phyloP scores from a whole-genome alignment of 2,113 vertebrate genomes.

The Nesoenas mayeri region DNA sequence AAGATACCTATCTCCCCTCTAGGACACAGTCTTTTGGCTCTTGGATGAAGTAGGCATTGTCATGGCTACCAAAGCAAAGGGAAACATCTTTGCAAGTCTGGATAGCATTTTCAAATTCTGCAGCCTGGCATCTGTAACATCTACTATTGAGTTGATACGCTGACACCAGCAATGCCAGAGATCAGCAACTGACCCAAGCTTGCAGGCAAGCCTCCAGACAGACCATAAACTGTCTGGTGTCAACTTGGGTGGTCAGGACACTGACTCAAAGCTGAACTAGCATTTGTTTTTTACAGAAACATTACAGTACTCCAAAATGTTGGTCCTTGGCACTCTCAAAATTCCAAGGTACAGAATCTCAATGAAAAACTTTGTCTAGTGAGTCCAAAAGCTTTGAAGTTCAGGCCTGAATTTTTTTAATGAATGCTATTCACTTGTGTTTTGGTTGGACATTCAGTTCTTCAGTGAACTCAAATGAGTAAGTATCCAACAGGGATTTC shows the following conservation, averaged over 20 bases:
- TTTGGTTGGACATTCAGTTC: background rate
- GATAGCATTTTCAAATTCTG: background rate
- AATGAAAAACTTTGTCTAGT: accelerated
- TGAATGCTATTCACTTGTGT: background rate
- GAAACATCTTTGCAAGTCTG: background rate
- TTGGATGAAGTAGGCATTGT: background rate
- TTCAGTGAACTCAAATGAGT: background rate
- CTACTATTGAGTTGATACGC: background rate
- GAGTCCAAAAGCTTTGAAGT: background rate
- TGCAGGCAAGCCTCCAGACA: background rate
- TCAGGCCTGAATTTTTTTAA: background rate
- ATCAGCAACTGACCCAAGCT: background rate
- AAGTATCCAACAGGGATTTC: background rate
- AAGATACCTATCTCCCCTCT: background rate
- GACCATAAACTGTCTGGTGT: background rate
- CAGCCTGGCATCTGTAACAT: background rate
- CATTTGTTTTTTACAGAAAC: background rate
- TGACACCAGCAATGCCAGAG: background rate
- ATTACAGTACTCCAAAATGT: background rate
- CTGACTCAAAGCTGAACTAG: background rate
- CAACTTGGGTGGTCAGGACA: background rate
- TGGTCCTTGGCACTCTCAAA: background rate
- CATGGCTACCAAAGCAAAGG: background rate
- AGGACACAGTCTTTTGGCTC: background rate
- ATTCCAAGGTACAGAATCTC: background rate